Evolutionary conservation across 2,797 vertebrate genomes (phyloP), one percentile per base, ranked within the genome.

Genomic region (Heteromormyrus szaboi): DNA sequence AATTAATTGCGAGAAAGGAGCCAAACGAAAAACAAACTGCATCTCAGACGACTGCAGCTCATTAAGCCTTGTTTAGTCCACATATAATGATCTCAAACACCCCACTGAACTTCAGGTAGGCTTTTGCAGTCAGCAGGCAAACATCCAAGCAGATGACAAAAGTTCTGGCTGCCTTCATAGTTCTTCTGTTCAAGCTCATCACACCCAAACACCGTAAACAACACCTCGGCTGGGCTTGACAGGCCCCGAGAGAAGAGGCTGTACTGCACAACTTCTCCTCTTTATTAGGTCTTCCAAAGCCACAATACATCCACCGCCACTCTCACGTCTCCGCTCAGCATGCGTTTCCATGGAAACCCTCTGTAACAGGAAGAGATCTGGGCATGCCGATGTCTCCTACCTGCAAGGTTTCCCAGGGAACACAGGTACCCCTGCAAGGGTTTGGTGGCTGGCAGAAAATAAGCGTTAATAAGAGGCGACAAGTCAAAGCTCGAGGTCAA

Each of bases 41-140:
- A 46, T 46, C 41, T 46, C 41, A 44, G 51, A 50, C 17, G 90
- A 86, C 6, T 41, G 89, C 87, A 89, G 88, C 2, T 11, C 90
- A 68, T 81, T 86, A 88, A 81, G 76, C 17, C 14, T 46, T n/a
- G 41, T 44, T 46, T 19, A 44, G 76, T n/a, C 76, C 76, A 81
- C 76, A 81, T 81, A 81, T 44, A 81, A 22, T 3, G 62, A 87
- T 53, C 86, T 88, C 48, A 87, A 76, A 22, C 56, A 92, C 25
- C 29, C 48, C 50, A 29, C n/a, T 14, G 83, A 93, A 89, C 1
- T 51, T 86, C 88, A 92, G 87, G 86, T 90, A 79, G 89, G 86
- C 90, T 93, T 92, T 92, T 90, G 91, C 25, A 93, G 90, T 93
- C 92, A 90, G 90, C 94, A 93, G 68, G 29, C 76, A 44, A 1